Evolutionary conservation across 2,113 vertebrate genomes (phyloP).

Genomic region (Elephas maximus): DNA sequence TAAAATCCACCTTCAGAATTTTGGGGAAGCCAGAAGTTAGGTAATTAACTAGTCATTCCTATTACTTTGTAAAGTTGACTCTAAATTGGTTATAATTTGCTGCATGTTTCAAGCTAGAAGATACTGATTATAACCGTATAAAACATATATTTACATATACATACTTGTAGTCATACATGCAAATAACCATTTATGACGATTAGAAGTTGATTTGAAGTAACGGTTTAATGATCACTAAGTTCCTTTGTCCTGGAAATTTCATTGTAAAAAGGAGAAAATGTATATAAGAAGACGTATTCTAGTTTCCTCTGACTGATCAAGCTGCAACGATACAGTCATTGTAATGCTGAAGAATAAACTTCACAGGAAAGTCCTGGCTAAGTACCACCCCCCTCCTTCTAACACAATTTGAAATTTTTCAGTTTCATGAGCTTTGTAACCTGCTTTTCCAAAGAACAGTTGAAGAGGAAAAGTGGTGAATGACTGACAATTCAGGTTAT

Average conservation of each 20-base stretch:
- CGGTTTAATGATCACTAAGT: not conserved
- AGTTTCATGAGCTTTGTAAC: slow-evolving; percentile 31
- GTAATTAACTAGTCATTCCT: not conserved
- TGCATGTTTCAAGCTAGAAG: slow-evolving; percentile 24
- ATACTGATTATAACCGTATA: not conserved
- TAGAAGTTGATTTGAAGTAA: slow-evolving; percentile 3
- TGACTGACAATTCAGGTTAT: not conserved
- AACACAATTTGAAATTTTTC: not conserved
- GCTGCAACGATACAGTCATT: not conserved
- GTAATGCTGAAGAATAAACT: not conserved
- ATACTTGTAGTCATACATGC: not conserved
- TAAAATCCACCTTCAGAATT: slow-evolving; percentile 57
- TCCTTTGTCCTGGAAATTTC: slow-evolving; percentile 47
- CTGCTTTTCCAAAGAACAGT: not conserved
- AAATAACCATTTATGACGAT: not conserved
- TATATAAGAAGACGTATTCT: not conserved
- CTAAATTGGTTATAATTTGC: slow-evolving; percentile 24
- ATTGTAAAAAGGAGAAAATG: not conserved
- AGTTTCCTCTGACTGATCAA: not conserved
- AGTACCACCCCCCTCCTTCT: not conserved
- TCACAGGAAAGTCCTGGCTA: not conserved
- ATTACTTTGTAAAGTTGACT: slow-evolving; percentile 46
- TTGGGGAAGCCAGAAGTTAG: slow-evolving; percentile 52
- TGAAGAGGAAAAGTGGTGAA: slow-evolving; percentile 41
- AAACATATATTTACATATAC: not conserved